phyloP scores from a whole-genome alignment of 2,888 invertebrate species.

The Erebia palarica region DNA sequence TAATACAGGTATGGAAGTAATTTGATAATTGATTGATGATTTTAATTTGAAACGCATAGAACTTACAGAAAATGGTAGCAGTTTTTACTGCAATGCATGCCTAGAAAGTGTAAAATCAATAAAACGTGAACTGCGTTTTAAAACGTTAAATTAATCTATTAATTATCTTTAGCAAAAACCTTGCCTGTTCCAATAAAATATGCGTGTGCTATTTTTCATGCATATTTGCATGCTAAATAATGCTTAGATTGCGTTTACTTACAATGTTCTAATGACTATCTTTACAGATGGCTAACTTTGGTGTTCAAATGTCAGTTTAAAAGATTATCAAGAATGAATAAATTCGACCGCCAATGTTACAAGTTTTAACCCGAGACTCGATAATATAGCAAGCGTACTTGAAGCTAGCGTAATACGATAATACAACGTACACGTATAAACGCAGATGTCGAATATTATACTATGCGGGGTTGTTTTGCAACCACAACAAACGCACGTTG shows the following conservation, averaged over 20 bases:
- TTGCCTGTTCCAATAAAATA: slow-evolving; percentile 3
- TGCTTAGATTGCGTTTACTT: slow-evolving; percentile 13
- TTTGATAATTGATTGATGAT: too few species aligned
- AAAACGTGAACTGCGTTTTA: slow-evolving; percentile 11
- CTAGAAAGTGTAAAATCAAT: slow-evolving; percentile 15
- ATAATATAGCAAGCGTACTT: too few species aligned
- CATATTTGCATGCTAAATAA: slow-evolving; percentile 32
- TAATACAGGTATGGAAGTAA: too few species aligned
- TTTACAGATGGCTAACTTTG: slow-evolving; percentile 45
- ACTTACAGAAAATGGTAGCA: neutral
- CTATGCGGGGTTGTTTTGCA: too few species aligned
- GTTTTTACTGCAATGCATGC: slow-evolving; percentile 11
- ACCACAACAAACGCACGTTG: too few species aligned
- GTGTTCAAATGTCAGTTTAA: slow-evolving; percentile 42
- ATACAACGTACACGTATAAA: too few species aligned
- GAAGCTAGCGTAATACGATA: too few species aligned
- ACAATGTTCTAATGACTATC: slow-evolving; percentile 32
- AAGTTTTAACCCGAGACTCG: neutral
- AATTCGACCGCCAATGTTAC: slow-evolving; percentile 27
- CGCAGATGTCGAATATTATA: too few species aligned
- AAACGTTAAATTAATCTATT: slow-evolving; percentile 10
- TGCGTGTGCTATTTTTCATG: slow-evolving; percentile 24
- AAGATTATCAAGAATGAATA: slow-evolving; percentile 37
- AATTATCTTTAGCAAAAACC: slow-evolving; percentile 11
- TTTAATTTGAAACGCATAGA: neutral